A percentile compares a stretch with the other conserved stretches of the same genome.
Conservation (phyloP, 2,797 vertebrate genomes). For the Malurus splendens region DNA sequence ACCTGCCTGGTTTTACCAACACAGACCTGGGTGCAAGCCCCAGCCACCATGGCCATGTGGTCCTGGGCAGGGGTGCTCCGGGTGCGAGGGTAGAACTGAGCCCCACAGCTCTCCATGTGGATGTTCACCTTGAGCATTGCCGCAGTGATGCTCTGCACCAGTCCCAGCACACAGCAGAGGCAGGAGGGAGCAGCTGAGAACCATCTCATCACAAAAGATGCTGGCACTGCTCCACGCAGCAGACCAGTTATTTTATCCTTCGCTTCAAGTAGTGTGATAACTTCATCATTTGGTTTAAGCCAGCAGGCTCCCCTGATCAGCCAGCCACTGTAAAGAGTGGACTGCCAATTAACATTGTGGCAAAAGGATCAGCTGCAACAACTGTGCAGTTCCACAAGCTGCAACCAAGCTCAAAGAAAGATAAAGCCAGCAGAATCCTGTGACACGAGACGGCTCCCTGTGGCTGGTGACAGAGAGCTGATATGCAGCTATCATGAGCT, state of each 20-base stretch:
- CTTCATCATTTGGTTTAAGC: neutral
- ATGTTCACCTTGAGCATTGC: neutral
- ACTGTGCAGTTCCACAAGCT: neutral
- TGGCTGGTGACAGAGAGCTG: neutral
- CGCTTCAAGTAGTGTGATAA: neutral
- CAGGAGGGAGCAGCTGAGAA: neutral
- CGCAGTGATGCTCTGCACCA: fast-evolving
- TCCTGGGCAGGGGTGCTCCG: fast-evolving
- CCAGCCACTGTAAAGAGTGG: neutral
- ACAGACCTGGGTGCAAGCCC: neutral
- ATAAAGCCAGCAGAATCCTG: neutral
- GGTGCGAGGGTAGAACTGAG: neutral
- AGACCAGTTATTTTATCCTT: neutral
- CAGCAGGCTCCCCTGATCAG: neutral
- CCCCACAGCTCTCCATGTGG: neutral
- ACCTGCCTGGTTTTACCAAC: neutral
- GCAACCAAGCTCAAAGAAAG: neutral
- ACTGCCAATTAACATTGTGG: neutral
- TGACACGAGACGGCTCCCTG: neutral
- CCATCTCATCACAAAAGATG: neutral
- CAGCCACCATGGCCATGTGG: fast-evolving
- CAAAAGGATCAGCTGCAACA: neutral
- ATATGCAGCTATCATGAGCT: neutral
- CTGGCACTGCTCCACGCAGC: neutral
- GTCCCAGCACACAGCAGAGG: neutral